These are phyloP conservation scores for Rattus norvegicus DNA, from an alignment of 2,113 vertebrate genomes.

Conservation along the genomic window DNA sequence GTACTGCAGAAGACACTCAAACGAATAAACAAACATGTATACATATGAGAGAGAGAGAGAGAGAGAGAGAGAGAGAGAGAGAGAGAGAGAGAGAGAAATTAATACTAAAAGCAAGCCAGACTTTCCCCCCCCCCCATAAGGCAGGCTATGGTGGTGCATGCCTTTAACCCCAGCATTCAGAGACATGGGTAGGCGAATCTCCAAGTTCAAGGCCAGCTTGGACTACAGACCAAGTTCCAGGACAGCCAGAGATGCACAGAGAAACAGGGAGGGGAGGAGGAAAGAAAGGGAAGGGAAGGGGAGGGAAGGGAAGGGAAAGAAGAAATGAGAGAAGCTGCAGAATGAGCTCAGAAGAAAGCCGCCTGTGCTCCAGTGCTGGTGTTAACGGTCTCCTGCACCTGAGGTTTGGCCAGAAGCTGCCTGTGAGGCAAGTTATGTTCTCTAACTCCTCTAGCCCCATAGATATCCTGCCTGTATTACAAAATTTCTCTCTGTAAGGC, in stretches of 20 bases:
- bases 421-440: slow-evolving; percentile 49
- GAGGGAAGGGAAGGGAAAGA: background rate
- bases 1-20: background rate
- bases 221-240: background rate
- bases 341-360: slow-evolving; percentile 47
- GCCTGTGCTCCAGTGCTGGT: background rate
- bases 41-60: background rate
- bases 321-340: background rate
- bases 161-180: background rate
- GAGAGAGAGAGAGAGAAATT: too few species aligned
- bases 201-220: background rate
- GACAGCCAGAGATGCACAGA: background rate
- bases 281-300: too few species aligned
- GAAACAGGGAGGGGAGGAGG: rapidly evolving
- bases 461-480: slow-evolving; percentile 34
- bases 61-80: too few species aligned
- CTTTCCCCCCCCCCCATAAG: background rate
- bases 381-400: slow-evolving; percentile 40
- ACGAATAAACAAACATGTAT: background rate
- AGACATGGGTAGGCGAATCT: background rate
- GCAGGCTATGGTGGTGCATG: background rate
- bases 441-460: slow-evolving; percentile 55
- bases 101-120: background rate
- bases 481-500: slow-evolving; percentile 47
- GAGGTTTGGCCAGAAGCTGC: slow-evolving; percentile 50